Conservation (phyloP, 2,888 invertebrate species). For the Myopa testacea region DNA sequence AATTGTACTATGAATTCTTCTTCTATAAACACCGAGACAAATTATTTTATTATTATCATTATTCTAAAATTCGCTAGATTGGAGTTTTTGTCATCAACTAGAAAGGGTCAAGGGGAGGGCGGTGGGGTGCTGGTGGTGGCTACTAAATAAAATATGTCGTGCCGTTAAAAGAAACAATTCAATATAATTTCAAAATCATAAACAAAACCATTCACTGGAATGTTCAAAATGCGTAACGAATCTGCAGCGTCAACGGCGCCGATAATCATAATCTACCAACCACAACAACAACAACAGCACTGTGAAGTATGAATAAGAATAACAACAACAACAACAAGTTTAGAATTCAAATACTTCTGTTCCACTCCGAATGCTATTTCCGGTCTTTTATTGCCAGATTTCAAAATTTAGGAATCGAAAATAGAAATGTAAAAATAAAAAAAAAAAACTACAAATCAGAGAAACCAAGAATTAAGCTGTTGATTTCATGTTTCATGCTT, state of each 20-base stretch:
- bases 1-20: conserved; percentile 1
- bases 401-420: conserved; percentile 34
- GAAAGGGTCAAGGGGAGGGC: too few species aligned
- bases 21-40: too few species aligned
- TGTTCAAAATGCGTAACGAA: conserved; percentile 62
- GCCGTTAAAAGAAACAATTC: too few species aligned
- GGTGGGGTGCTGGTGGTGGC: too few species aligned
- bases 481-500: conserved; percentile 36
- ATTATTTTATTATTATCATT: too few species aligned
- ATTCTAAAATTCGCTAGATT: too few species aligned
- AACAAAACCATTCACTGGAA: conserved; percentile 23
- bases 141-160: too few species aligned
- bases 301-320: neutral
- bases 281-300: conserved; percentile 34
- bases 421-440: neutral
- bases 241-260: conserved; percentile 17
- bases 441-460: conserved; percentile 26
- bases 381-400: conserved; percentile 60
- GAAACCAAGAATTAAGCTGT: conserved; percentile 7
- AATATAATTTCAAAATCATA: conserved; percentile 19
- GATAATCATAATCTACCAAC: conserved; percentile 47
- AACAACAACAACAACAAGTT: conserved; percentile 18
- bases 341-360: conserved; percentile 40
- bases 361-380: conserved; percentile 63
- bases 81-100: too few species aligned